A percentile compares a stretch with the other conserved stretches of the same genome.
Conservation (phyloP, 1,140 invertebrate species). For the Neotoxoptera formosana region DNA sequence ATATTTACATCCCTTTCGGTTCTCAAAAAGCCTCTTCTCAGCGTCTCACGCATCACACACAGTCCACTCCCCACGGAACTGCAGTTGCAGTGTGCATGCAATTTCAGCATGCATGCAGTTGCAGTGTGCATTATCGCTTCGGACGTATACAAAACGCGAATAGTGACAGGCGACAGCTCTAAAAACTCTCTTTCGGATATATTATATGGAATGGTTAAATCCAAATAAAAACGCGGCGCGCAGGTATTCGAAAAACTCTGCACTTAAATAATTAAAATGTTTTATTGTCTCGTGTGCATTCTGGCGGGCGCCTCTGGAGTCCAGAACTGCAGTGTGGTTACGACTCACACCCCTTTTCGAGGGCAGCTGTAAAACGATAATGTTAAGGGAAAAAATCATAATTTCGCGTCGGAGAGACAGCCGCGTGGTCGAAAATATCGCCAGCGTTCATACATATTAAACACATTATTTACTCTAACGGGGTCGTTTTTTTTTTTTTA, state of each 20-base stretch:
- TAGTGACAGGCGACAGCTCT: too few relatives aligned
- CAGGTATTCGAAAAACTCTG: background rate
- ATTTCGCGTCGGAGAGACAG: background rate
- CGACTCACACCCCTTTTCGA: background rate
- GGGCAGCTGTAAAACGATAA: background rate
- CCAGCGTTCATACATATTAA: conserved; percentile 42
- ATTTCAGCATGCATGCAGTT: too few relatives aligned
- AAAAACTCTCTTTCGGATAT: too few relatives aligned
- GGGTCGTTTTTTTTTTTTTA: background rate
- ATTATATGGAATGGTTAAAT: too few relatives aligned
- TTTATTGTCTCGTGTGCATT: background rate
- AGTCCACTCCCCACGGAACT: too few relatives aligned
- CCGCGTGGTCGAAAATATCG: conserved; percentile 6
- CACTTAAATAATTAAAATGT: background rate
- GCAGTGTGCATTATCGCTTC: too few relatives aligned
- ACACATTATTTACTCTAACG: conserved; percentile 34
- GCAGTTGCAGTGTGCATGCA: too few relatives aligned
- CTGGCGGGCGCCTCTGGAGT: background rate
- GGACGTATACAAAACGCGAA: too few relatives aligned
- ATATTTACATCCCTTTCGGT: too few relatives aligned
- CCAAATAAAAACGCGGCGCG: too few relatives aligned
- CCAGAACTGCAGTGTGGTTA: background rate
- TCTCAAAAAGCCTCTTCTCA: too few relatives aligned
- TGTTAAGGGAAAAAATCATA: background rate
- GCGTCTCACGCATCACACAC: too few relatives aligned